Conservation (phyloP, 1,140 invertebrate species). For the Dreissena rostriformis region DNA sequence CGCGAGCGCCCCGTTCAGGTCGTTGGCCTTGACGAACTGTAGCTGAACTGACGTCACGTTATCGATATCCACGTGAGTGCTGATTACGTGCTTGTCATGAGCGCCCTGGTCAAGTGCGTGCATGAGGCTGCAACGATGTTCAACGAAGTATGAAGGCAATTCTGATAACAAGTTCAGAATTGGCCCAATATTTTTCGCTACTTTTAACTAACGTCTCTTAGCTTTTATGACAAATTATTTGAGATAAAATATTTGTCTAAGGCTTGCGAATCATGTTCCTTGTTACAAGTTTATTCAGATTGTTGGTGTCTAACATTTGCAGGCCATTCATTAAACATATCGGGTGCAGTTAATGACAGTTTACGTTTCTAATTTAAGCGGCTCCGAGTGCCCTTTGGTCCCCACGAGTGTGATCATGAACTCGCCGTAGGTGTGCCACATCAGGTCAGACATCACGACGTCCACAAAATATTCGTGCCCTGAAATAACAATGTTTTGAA, state of each 20-base stretch:
- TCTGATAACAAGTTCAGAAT: no score
- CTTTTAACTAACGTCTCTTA: no score
- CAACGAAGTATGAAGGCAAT: no score
- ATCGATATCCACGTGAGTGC: constrained; percentile 32
- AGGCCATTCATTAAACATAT: not conserved
- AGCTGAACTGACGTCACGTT: constrained; percentile 43
- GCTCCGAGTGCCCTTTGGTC: constrained; percentile 55
- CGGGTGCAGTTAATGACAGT: not conserved
- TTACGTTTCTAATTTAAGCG: constrained; percentile 66
- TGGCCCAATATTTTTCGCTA: no score
- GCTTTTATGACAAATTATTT: no score
- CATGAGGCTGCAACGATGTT: constrained; percentile 6
- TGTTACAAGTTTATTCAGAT: no score
- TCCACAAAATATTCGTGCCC: constrained; percentile 69
- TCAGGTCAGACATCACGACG: constrained; percentile 52
- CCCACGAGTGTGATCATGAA: constrained; percentile 65
- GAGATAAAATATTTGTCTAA: no score
- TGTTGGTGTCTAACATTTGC: no score
- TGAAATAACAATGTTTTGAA: constrained; percentile 21
- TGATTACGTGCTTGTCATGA: constrained; percentile 38
- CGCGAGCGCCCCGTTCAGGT: constrained; percentile 13
- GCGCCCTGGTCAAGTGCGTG: constrained; percentile 27
- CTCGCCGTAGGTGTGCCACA: constrained; percentile 57
- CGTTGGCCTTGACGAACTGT: constrained; percentile 21
- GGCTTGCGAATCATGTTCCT: no score